A percentile compares a stretch with the other conserved stretches of the same genome.
These are phyloP conservation scores for Drosophila putrida DNA, from an alignment of 2,888 invertebrate genomes.

Conservation along the genomic window DNA sequence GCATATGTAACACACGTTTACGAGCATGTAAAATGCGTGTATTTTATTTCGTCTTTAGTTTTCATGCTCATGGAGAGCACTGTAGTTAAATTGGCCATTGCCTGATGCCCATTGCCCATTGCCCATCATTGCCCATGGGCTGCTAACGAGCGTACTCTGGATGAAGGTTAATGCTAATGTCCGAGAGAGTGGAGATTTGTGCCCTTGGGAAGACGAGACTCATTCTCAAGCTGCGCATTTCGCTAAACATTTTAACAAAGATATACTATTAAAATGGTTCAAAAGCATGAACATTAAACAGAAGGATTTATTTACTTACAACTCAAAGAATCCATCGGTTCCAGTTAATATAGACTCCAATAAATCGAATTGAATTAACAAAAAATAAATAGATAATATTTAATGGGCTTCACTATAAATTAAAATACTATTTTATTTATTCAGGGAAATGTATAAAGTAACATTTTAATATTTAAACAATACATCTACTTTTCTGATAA, in stretches of 20 bases:
- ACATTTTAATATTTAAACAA: neutral
- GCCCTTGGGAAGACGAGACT: conserved; percentile 40
- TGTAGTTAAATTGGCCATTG: conserved; percentile 60
- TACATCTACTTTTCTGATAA: too few relatives aligned
- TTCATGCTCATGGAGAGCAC: conserved; percentile 52
- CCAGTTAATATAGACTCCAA: neutral
- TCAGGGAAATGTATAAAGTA: neutral
- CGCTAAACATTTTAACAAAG: conserved; percentile 16
- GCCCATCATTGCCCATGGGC: conserved; percentile 30
- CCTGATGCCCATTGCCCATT: conserved; percentile 33
- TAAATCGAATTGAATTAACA: neutral
- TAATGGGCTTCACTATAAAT: too few relatives aligned
- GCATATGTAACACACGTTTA: conserved; percentile 79
- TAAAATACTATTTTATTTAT: too few relatives aligned
- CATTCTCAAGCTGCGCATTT: conserved; percentile 1
- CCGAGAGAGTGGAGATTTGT: conserved; percentile 6
- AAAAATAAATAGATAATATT: neutral
- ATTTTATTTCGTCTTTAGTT: conserved; percentile 72
- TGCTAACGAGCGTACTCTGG: conserved; percentile 68
- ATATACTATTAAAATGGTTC: conserved; percentile 15
- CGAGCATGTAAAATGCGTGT: conserved; percentile 80
- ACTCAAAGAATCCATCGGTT: neutral
- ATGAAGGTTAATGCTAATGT: conserved; percentile 60
- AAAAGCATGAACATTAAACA: conserved; percentile 19
- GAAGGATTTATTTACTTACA: conserved; percentile 15